These are phyloP conservation scores for Arenaria interpres DNA, from an alignment of 2,113 vertebrate genomes.

Conservation along the genomic window DNA sequence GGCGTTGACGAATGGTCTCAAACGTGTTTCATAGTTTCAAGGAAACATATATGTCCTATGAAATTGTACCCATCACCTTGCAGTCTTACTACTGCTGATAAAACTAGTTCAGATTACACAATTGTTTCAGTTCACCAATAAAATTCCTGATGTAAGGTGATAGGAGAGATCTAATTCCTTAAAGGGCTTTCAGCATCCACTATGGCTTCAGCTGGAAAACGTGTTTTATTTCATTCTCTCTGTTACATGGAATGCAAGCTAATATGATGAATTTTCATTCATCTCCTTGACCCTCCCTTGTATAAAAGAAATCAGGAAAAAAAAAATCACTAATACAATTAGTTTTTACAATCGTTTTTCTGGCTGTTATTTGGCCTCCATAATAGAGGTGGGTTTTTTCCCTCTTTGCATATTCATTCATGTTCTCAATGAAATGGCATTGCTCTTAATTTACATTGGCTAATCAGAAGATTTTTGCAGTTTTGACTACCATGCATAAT, in stretches of 20 bases:
- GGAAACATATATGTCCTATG: background rate
- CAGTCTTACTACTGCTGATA: background rate
- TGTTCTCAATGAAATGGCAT: background rate
- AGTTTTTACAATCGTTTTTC: background rate
- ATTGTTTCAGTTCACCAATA: background rate
- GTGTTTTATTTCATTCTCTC: background rate
- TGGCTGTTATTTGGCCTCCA: background rate
- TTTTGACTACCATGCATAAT: conserved; percentile 56
- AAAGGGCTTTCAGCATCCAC: background rate
- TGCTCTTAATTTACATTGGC: conserved; percentile 43
- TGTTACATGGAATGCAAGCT: background rate
- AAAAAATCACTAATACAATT: background rate
- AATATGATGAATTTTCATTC: background rate
- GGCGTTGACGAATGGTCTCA: background rate
- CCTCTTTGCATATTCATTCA: background rate
- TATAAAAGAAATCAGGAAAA: background rate
- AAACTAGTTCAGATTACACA: background rate
- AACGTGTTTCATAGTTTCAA: background rate
- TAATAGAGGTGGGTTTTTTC: background rate
- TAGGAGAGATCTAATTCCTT: background rate
- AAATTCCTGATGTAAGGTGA: background rate
- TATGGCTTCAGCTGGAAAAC: background rate
- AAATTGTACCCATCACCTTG: background rate
- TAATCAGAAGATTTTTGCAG: conserved; percentile 60
- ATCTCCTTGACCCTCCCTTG: background rate